Base-by-base conservation (phyloP, 2,113 vertebrate genomes). In the Salvelinus alpinus region DNA sequence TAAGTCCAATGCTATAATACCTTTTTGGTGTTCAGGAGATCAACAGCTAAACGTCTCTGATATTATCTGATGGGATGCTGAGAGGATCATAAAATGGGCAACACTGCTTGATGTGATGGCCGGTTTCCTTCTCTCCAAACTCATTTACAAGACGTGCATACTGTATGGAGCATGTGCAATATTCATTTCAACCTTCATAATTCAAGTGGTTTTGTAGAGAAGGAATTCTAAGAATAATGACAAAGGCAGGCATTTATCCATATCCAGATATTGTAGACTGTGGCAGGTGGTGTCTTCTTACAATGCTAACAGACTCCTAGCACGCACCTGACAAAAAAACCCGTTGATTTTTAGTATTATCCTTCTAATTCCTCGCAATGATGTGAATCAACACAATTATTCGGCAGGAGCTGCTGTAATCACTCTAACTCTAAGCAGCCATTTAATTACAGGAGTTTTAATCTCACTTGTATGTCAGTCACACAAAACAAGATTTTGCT, bases 361-460 rank as follows among this genome's bases (percentile, higher is more conserved):
- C 83, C 82, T 87, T 88, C 87, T 76, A 31, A 20, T 74, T 72
- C 57, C n/a, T 51, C 22, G 47, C 78, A 79, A 24, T 74, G 74
- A 88, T 87, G 82, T 78, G 82, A 85, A 83, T 79, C 73, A 59
- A 82, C 82, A 82, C 87, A 89, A 86, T 90, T 90, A 90, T 83
- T 86, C 74, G 70, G 83, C 81, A 82, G 78, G 77, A 88, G 84
- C 85, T 81, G 85, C 85, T 81, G 84, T 89, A 90, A 92, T 91
- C 88, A 83, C 89, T 87, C 87, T 4, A 81, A 92, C 78, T 89
- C 82, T 86, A 88, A 85, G 85, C 84, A 81, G 84, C 82, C 89
- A 90, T 91, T 92, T 91, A 91, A 91, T 92, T 92, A 91, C 81
- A 84, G 84, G 80, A 83, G 88, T 84, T 90, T 90, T 89, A 90